phyloP scores from a whole-genome alignment of 92 coral and sea anemone genomes.

The Micromussa lordhowensis region DNA sequence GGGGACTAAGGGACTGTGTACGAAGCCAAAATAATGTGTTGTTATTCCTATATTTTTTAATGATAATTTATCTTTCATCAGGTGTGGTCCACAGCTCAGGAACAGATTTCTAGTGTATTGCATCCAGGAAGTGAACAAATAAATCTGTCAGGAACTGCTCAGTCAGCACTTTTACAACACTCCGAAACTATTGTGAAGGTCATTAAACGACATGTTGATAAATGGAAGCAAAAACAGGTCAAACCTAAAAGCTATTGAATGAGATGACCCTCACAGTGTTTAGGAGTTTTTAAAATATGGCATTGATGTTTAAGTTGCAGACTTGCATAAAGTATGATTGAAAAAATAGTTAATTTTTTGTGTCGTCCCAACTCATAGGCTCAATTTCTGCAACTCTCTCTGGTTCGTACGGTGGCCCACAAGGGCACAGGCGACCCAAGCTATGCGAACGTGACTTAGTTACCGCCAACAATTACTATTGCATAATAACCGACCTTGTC shows the following conservation, averaged over 20 bases:
- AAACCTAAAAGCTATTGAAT: slow-evolving; percentile 9
- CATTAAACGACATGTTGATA: slow-evolving; percentile 72
- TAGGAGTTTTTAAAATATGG: background rate
- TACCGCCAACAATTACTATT: no score
- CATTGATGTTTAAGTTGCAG: background rate
- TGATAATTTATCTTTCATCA: slow-evolving; percentile 4
- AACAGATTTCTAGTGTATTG: slow-evolving; percentile 52
- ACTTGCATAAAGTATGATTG: background rate
- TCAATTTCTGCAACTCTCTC: no score
- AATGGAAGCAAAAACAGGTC: slow-evolving; percentile 68
- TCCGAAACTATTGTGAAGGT: slow-evolving; percentile 68
- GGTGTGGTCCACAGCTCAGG: slow-evolving; percentile 82
- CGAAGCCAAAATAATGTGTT: no score
- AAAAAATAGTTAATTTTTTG: no score
- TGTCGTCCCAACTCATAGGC: no score
- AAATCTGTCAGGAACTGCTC: slow-evolving; percentile 72
- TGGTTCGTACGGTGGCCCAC: no score
- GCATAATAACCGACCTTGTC: no score
- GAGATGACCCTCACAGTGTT: background rate
- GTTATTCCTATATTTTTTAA: background rate
- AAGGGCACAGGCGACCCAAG: no score
- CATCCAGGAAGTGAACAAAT: slow-evolving; percentile 72
- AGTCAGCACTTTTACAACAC: slow-evolving; percentile 76
- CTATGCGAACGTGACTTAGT: no score
- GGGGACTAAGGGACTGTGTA: no score